Conservation (phyloP, 2,888 invertebrate genomes). For the Criorhina ranunculi region DNA sequence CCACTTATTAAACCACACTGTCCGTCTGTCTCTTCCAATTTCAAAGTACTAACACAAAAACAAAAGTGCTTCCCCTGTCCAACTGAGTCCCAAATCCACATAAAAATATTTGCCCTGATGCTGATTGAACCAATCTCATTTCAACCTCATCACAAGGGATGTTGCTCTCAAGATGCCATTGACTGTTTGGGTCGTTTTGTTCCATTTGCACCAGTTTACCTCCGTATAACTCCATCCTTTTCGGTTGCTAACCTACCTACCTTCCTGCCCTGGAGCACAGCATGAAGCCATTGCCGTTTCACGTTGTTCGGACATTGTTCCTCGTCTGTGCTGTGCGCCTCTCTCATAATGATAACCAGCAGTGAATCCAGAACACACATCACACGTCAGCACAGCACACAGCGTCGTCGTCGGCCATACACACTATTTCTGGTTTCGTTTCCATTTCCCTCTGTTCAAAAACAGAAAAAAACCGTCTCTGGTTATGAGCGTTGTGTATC, state of each 20-base stretch:
- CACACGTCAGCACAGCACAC: constrained; percentile 44
- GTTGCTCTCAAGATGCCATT: constrained; percentile 68
- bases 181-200: constrained; percentile 47
- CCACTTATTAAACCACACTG: no score
- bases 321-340: constrained; percentile 27
- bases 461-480: constrained; percentile 16
- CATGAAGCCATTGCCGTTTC: constrained; percentile 68
- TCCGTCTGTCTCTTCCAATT: no score
- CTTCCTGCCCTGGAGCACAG: constrained; percentile 31
- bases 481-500: constrained; percentile 48
- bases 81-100: constrained; percentile 26
- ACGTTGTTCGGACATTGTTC: constrained; percentile 64
- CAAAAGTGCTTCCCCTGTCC: constrained; percentile 40
- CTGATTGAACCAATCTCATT: constrained; percentile 63
- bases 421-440: constrained; percentile 65
- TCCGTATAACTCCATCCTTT: constrained; percentile 43
- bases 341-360: constrained; percentile 59
- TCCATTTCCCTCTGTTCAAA: constrained; percentile 37
- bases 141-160: constrained; percentile 63
- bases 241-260: constrained; percentile 2
- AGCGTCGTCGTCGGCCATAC: constrained; percentile 14
- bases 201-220: constrained; percentile 20
- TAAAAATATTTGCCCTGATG: constrained; percentile 4
- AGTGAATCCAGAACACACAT: constrained; percentile 56
- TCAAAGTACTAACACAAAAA: no score